Conservation (phyloP, 2,888 invertebrate species). For the Ochropleura plecta region DNA sequence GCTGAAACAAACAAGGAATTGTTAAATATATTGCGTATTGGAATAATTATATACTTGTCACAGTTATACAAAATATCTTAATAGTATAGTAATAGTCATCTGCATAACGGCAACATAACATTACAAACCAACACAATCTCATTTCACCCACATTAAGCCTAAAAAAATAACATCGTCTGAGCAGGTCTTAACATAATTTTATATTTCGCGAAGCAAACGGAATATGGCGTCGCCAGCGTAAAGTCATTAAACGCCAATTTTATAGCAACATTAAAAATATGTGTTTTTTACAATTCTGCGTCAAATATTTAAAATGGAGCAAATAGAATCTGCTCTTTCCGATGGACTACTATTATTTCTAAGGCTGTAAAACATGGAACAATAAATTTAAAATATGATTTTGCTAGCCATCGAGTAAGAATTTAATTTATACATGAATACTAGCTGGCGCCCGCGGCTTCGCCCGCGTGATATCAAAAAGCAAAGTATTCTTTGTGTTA, state of each 20-base stretch:
- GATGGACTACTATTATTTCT: background rate
- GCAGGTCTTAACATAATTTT: constrained; percentile 25
- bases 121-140: background rate
- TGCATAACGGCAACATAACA: background rate
- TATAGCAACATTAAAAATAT: constrained; percentile 51
- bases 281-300: constrained; percentile 53
- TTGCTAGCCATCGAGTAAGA: no score
- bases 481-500: no score
- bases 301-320: constrained; percentile 28
- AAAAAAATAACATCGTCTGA: background rate
- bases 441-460: no score
- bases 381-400: background rate
- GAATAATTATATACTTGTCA: constrained; percentile 62
- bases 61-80: no score
- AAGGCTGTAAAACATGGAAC: background rate
- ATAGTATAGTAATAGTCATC: no score
- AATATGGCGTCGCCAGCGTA: constrained; percentile 30
- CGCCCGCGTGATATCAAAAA: no score
- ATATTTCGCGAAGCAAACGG: constrained; percentile 30
- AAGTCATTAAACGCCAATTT: constrained; percentile 59
- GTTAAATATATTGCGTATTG: no score
- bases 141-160: background rate
- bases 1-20: no score
- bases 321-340: constrained; percentile 12
- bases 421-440: no score